Evolutionary conservation across 1,140 invertebrate species (phyloP), one percentile per base, ranked within the genome.

Genomic region (Hyphantria cunea): DNA sequence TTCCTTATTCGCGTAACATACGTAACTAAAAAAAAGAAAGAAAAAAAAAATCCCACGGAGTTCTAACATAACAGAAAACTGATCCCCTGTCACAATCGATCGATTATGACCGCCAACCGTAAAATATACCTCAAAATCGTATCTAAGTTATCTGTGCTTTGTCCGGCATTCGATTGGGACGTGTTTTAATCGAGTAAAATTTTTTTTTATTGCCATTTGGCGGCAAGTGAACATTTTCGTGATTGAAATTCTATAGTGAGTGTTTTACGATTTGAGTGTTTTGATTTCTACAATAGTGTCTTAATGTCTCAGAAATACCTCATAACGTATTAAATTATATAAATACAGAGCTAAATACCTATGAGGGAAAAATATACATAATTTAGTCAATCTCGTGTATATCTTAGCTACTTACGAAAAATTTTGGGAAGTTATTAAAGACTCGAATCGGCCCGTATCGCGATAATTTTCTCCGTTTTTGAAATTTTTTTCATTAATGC

Each of bases 61-160:
- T 70, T 83, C 76, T 82, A 70, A 73, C 68, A 74, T 86, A 72
- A 74, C 81, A 42, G 85, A 82, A 83, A 86, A 76, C 77, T 51
- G 82, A 90, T 85, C 77, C 77, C 77, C 80, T 82, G 84, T 89
- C 77, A 84, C 84, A 86, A 86, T 62, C 69, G 72, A 86, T 85
- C 83, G 83, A 66, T 72, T 80, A 66, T 71, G 72, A 67, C 48
- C 56, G 70, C 74, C 64, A 72, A 86, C 74, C 85, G 84, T 86
- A 85, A 88, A 90, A 88, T 83, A 77, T 86, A 83, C 82, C 79
- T 87, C 80, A 86, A 90, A 89, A 86, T 79, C 70, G 62, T 76
- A 62, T 39, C 56, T 50, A 60, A 60, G 49, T 62, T 45, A 52
- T 62, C 59, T 62, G 59, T 53, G 39, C 41, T 45, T 45, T 53